phyloP scores from a whole-genome alignment of 2,888 invertebrate species.

The Octonoba sinensis region DNA sequence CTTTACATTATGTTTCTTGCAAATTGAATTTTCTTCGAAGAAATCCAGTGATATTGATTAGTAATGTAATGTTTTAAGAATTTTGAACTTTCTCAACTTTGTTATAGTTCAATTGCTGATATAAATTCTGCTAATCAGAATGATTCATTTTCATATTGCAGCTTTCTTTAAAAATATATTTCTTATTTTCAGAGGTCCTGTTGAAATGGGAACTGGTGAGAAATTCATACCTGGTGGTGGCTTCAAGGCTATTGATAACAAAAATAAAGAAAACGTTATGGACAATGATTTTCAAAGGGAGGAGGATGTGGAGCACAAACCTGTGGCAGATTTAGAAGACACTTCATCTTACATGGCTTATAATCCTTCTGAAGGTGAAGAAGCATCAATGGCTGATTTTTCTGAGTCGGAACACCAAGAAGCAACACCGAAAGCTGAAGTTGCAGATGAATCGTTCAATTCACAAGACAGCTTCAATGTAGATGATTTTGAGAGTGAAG shows the following conservation, averaged over 20 bases:
- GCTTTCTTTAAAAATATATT: slow-evolving; percentile 1
- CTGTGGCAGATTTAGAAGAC: background rate
- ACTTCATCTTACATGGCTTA: slow-evolving; percentile 18
- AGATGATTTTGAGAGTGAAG: background rate
- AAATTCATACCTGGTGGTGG: slow-evolving; percentile 66
- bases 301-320: background rate
- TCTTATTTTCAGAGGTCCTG: slow-evolving; percentile 63
- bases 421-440: background rate
- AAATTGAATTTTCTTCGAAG: too few species aligned
- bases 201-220: slow-evolving; percentile 67
- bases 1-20: too few species aligned
- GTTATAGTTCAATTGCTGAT: too few species aligned
- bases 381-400: background rate
- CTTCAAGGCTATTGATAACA: slow-evolving; percentile 55
- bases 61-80: too few species aligned
- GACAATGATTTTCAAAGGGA: slow-evolving; percentile 10
- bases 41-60: too few species aligned
- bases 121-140: too few species aligned
- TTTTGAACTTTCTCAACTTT: too few species aligned
- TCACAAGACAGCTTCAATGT: background rate
- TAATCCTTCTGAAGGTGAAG: slow-evolving; percentile 29
- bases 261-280: background rate
- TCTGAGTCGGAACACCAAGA: background rate
- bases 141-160: background rate
- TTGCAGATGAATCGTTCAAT: background rate